Percentiles rank a stretch among this genome's conserved stretches.
These are phyloP conservation scores for Bombus waltoni DNA, from an alignment of 1,140 invertebrate species.

Conservation along the genomic window DNA sequence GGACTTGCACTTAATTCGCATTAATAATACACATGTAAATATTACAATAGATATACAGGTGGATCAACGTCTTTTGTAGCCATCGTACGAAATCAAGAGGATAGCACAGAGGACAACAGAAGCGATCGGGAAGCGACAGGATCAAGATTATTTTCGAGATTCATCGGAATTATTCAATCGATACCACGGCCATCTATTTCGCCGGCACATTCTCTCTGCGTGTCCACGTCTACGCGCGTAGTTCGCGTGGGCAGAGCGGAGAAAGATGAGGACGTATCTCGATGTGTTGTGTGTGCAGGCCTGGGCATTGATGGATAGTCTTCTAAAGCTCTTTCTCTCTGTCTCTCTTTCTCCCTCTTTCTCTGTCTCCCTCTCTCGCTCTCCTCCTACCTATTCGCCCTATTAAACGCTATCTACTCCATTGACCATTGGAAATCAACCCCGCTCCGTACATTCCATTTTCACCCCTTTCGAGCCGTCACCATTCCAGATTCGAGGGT, in stretches of 20 bases:
- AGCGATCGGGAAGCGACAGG: neutral
- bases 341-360: neutral
- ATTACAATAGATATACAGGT: too few relatives aligned
- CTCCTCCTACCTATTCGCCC: slow-evolving; percentile 27
- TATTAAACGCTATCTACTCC: slow-evolving; percentile 50
- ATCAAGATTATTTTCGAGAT: slow-evolving; percentile 50
- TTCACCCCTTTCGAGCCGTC: neutral
- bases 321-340: slow-evolving; percentile 28
- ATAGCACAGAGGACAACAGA: neutral
- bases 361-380: neutral
- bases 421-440: slow-evolving; percentile 59
- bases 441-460: neutral
- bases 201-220: neutral
- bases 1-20: too few relatives aligned
- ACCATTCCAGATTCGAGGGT: neutral
- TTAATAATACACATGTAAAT: too few relatives aligned
- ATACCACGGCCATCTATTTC: slow-evolving; percentile 38
- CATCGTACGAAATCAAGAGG: too few relatives aligned
- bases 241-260: neutral
- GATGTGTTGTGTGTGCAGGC: slow-evolving; percentile 1
- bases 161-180: neutral
- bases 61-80: too few relatives aligned
- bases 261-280: slow-evolving; percentile 33
- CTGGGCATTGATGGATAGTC: slow-evolving; percentile 59
- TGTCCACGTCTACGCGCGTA: neutral